phyloP scores from a whole-genome alignment of 2,113 vertebrate species.

The Ctenodactylus gundi region DNA sequence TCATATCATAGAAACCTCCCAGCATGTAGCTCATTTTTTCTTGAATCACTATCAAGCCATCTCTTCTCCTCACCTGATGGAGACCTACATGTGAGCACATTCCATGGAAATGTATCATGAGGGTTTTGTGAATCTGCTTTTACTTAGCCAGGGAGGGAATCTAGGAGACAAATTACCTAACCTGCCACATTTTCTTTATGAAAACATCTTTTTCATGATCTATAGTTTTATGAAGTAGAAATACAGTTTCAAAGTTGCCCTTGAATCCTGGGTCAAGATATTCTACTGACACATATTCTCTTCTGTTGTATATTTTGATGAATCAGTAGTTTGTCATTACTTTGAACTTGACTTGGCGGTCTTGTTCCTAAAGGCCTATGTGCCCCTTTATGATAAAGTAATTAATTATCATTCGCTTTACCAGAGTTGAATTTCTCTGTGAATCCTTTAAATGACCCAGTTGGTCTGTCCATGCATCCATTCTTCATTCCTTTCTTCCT shows the following conservation, averaged over 20 bases:
- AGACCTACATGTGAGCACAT: background rate
- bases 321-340: slow-evolving; percentile 62
- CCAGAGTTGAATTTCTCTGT: slow-evolving; percentile 69
- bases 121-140: slow-evolving; percentile 68
- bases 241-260: slow-evolving; percentile 68
- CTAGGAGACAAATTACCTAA: slow-evolving; percentile 69
- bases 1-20: background rate
- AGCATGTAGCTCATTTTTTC: background rate
- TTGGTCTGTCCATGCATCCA: background rate
- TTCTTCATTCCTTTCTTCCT: background rate
- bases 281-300: slow-evolving; percentile 51
- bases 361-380: slow-evolving; percentile 59
- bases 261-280: slow-evolving; percentile 74
- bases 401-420: slow-evolving; percentile 72
- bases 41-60: background rate
- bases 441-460: background rate
- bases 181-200: slow-evolving; percentile 77
- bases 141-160: slow-evolving; percentile 60
- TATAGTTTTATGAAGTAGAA: slow-evolving; percentile 69
- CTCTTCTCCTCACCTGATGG: background rate
- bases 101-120: slow-evolving; percentile 41
- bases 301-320: slow-evolving; percentile 65
- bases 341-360: slow-evolving; percentile 75
- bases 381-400: slow-evolving; percentile 48
- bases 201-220: slow-evolving; percentile 74